Percentiles rank a stretch among this genome's conserved stretches.
Evolutionary conservation across 2,888 invertebrate species (phyloP).

Genomic region (Vesta saturnalis): DNA sequence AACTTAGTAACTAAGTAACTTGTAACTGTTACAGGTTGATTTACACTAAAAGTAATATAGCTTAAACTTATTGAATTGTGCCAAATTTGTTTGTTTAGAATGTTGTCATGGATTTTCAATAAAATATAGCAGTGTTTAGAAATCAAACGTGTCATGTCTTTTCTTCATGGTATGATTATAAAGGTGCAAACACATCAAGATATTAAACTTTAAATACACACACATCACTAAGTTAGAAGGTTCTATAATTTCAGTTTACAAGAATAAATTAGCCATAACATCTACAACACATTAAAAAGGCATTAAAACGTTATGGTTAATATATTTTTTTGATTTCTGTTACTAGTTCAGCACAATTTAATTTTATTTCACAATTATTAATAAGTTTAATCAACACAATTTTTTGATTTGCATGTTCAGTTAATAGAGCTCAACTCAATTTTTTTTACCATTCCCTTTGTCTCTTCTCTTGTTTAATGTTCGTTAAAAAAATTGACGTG

Average conservation of each 20-base stretch:
- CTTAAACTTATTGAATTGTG: too few species aligned
- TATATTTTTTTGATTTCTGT: slow-evolving; percentile 2
- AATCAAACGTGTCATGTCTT: background rate
- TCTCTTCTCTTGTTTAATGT: background rate
- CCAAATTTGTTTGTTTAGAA: too few species aligned
- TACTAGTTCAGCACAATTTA: slow-evolving; percentile 1
- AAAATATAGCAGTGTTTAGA: too few species aligned
- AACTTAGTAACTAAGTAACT: too few species aligned
- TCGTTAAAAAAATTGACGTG: slow-evolving; percentile 5
- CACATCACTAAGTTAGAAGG: background rate
- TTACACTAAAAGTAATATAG: too few species aligned
- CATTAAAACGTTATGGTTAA: slow-evolving; percentile 11
- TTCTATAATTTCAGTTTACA: background rate
- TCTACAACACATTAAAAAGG: slow-evolving; percentile 2
- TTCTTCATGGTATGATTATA: background rate
- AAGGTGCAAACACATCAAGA: too few species aligned
- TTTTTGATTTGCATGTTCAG: slow-evolving; percentile 6
- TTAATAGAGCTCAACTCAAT: slow-evolving; percentile 10
- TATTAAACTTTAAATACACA: background rate
- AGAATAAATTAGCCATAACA: slow-evolving; percentile 11
- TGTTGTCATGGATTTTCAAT: too few species aligned
- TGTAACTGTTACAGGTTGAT: too few species aligned
- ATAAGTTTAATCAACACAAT: background rate
- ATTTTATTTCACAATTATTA: background rate
- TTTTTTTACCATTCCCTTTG: background rate